A percentile compares a stretch with the other conserved stretches of the same genome.
phyloP scores from a whole-genome alignment of 92 coral and sea anemone genomes.

The Heliopora coerulea region DNA sequence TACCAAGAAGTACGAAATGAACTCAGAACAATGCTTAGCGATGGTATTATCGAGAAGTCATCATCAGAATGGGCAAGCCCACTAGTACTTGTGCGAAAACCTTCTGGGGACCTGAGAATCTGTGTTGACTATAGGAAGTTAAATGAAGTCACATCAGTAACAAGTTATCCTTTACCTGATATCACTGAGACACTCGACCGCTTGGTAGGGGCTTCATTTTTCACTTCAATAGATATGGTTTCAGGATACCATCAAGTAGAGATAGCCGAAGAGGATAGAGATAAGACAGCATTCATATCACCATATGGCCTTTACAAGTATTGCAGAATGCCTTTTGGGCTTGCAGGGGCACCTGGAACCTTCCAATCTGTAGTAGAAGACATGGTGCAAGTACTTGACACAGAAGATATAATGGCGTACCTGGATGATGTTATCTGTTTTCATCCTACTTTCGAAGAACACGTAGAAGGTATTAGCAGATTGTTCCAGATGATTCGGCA shows the following conservation, averaged over 20 bases:
- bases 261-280: slow-evolving; percentile 22
- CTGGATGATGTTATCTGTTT: slow-evolving; percentile 62
- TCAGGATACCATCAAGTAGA: slow-evolving; percentile 42
- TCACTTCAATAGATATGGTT: slow-evolving; percentile 51
- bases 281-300: slow-evolving; percentile 55
- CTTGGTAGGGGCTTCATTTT: slow-evolving; percentile 41
- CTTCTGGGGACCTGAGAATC: slow-evolving; percentile 48
- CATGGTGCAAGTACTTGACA: slow-evolving; percentile 42
- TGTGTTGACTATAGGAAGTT: slow-evolving; percentile 56
- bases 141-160: slow-evolving; percentile 53
- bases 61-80: slow-evolving; percentile 57
- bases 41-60: slow-evolving; percentile 54
- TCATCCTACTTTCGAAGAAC: slow-evolving; percentile 53
- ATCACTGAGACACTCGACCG: slow-evolving; percentile 40
- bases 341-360: slow-evolving; percentile 55
- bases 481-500: slow-evolving; percentile 41
- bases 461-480: slow-evolving; percentile 44
- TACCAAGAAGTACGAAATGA: slow-evolving; percentile 45
- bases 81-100: slow-evolving; percentile 39
- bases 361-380: slow-evolving; percentile 54
- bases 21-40: slow-evolving; percentile 47
- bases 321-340: slow-evolving; percentile 55
- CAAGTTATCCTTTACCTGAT: slow-evolving; percentile 45
- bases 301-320: slow-evolving; percentile 57
- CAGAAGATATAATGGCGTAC: slow-evolving; percentile 57